These are phyloP conservation scores for Chorisops tibialis DNA, from an alignment of 2,888 invertebrate species.

Conservation along the genomic window DNA sequence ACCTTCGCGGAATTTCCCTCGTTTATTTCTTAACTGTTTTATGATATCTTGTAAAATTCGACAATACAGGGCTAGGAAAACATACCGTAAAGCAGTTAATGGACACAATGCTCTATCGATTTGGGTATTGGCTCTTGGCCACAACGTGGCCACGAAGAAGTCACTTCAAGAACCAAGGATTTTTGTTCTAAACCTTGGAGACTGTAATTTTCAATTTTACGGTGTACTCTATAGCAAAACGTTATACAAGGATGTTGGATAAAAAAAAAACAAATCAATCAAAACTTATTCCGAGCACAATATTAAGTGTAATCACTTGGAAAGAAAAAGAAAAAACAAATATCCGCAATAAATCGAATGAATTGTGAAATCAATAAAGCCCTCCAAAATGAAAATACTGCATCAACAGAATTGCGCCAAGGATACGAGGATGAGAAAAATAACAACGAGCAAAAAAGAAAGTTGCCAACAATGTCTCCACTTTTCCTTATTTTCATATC, in stretches of 20 bases:
- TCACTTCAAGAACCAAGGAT: not conserved
- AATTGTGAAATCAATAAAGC: slow-evolving; percentile 23
- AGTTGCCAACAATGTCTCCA: slow-evolving; percentile 21
- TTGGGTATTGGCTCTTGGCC: not conserved
- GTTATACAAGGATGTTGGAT: not conserved
- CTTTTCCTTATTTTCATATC: slow-evolving; percentile 23
- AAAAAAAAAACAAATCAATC: too few species aligned
- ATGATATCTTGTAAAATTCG: not conserved
- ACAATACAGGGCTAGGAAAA: slow-evolving; percentile 1
- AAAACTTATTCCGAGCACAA: not conserved
- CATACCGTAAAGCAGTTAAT: slow-evolving; percentile 19
- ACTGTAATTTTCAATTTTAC: too few species aligned
- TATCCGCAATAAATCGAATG: slow-evolving; percentile 12
- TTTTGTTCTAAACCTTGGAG: too few species aligned
- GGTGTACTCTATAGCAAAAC: not conserved
- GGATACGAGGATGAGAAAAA: not conserved
- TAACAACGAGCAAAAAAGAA: slow-evolving; percentile 3
- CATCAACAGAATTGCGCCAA: slow-evolving; percentile 21
- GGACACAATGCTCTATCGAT: not conserved
- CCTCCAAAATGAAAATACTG: slow-evolving; percentile 22
- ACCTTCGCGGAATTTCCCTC: not conserved
- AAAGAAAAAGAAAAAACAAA: slow-evolving; percentile 3
- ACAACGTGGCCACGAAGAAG: not conserved
- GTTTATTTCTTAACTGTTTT: not conserved
- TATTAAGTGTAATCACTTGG: not conserved